Conservation (phyloP, 2,888 invertebrate genomes). For the Parelbella ahira region DNA sequence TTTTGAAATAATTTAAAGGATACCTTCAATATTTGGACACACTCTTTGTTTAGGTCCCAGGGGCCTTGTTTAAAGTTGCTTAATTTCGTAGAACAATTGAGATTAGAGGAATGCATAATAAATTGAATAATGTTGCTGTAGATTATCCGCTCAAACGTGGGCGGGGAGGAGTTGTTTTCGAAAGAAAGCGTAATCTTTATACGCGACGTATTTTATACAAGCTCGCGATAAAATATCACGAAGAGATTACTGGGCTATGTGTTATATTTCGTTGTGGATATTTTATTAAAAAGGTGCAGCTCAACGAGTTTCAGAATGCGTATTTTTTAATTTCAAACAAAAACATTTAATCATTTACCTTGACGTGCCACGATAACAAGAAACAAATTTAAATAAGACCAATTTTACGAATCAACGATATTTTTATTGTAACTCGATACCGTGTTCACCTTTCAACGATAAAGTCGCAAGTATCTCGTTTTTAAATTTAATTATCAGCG, state of each 20-base stretch:
- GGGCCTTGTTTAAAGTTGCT: constrained; percentile 36
- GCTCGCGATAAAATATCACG: constrained; percentile 18
- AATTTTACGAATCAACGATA: too few species aligned
- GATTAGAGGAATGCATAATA: constrained; percentile 35
- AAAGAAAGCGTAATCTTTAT: constrained; percentile 21
- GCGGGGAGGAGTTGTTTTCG: constrained; percentile 17
- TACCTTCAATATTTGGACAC: constrained; percentile 13
- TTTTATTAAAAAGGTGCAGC: too few species aligned
- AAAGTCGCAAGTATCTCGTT: too few species aligned
- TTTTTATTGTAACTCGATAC: too few species aligned
- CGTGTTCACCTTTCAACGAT: too few species aligned
- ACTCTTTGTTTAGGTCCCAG: constrained; percentile 37
- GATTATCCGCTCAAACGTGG: constrained; percentile 20
- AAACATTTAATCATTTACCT: too few species aligned
- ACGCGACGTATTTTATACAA: constrained; percentile 21
- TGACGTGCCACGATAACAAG: too few species aligned
- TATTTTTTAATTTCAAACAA: too few species aligned
- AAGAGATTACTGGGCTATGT: constrained; percentile 13
- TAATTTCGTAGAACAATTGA: constrained; percentile 33
- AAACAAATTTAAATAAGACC: too few species aligned
- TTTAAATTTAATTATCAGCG: too few species aligned
- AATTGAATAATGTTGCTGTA: constrained; percentile 27
- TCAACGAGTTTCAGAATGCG: too few species aligned
- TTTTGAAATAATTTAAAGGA: constrained; percentile 14
- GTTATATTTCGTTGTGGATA: constrained; percentile 2